phyloP scores from a whole-genome alignment of 2,113 vertebrate species.

The Oreochromis niloticus region DNA sequence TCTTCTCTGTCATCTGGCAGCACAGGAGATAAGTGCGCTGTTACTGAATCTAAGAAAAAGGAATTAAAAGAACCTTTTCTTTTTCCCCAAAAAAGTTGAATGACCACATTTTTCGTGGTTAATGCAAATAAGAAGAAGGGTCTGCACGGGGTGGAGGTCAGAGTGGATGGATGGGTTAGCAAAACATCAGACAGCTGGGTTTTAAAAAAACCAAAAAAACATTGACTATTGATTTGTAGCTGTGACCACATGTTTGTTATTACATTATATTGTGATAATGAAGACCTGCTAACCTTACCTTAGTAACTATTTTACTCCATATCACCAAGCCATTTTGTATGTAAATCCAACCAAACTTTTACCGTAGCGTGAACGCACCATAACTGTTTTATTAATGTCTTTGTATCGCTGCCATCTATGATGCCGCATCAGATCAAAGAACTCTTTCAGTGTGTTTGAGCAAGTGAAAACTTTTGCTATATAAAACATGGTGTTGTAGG shows the following conservation, averaged over 20 bases:
- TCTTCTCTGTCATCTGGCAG: not conserved
- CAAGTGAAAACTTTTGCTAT: not conserved
- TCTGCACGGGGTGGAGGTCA: not conserved
- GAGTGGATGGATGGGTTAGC: not conserved
- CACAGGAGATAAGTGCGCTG: not conserved
- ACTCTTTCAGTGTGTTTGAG: not conserved
- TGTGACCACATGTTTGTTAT: not conserved
- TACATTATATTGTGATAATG: not conserved
- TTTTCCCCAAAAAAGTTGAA: not conserved
- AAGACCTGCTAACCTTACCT: not conserved
- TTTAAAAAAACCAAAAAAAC: not conserved
- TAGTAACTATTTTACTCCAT: not conserved
- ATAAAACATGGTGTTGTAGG: not conserved
- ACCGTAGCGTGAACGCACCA: not conserved
- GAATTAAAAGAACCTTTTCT: not conserved
- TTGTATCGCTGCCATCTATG: not conserved
- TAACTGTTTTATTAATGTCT: not conserved
- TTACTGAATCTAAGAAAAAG: not conserved
- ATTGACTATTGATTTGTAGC: not conserved
- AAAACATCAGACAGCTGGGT: not conserved
- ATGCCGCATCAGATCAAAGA: not conserved
- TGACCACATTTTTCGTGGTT: not conserved
- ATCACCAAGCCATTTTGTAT: not conserved
- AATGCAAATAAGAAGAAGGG: not conserved
- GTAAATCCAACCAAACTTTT: not conserved